These are phyloP conservation scores for Acrocyrtus sp. DNA, from an alignment of 2,888 invertebrate genomes.

Conservation along the genomic window DNA sequence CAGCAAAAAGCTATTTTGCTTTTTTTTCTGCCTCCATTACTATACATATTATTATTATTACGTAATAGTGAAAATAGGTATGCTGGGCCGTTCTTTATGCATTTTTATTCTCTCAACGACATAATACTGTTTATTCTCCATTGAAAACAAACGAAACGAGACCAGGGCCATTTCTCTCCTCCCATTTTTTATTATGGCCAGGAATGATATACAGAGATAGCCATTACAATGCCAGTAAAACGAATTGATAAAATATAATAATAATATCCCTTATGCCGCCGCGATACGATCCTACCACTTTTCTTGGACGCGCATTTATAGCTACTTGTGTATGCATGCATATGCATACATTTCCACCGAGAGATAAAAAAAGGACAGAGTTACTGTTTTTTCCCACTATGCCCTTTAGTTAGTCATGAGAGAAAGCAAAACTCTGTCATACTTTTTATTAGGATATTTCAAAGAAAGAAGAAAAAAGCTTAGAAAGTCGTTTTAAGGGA, in stretches of 20 bases:
- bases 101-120: background rate
- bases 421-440: constrained; percentile 37
- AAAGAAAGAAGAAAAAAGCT: constrained; percentile 15
- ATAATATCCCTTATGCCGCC: too few species aligned
- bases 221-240: background rate
- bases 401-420: background rate
- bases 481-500: constrained; percentile 40
- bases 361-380: constrained; percentile 6
- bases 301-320: background rate
- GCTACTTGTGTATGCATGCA: background rate
- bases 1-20: background rate
- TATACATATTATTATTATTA: background rate
- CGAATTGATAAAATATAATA: background rate
- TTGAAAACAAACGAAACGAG: background rate
- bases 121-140: background rate
- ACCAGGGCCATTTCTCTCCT: background rate
- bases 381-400: background rate
- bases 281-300: too few species aligned
- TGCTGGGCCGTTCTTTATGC: background rate
- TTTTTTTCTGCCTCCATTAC: background rate
- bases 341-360: constrained; percentile 29
- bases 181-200: background rate
- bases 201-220: background rate
- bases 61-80: background rate
- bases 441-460: constrained; percentile 6